Evolutionary conservation across 2,797 vertebrate species (phyloP), one percentile per base, ranked within the genome.

Genomic region (Ctenosaura bakeri): DNA sequence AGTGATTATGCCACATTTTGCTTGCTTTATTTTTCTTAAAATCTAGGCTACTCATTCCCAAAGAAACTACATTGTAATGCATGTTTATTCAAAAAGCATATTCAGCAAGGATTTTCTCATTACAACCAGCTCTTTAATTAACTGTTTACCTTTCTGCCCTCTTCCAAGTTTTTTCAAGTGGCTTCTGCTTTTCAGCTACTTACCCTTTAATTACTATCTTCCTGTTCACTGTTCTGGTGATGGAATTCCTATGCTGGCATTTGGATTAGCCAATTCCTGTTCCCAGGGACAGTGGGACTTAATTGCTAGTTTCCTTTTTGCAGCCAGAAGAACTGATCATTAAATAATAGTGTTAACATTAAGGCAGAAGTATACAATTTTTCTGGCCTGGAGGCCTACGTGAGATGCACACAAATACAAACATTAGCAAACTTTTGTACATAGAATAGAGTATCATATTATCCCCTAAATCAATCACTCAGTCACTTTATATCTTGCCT

Each of bases 151-250:
- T 7, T 16, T 80, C 13, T 42, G 1, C 3, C 35, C 82, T 71
- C 50, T 64, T 82, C 73, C 29, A 69, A 32, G 59, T 5, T 62
- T 83, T 88, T 52, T 26, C 35, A 88, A 80, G 50, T 22, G 24
- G 3, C 46, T 66, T 66, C 56, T 79, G 59, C 13, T 78, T 74
- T 74, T 83, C 87, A 74, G 38, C 56, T 64, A 83, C 42, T 79
- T 32, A 50, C 71, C 22, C 71, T 76, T 86, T 83, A 76, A 83
- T 80, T 86, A 18, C 24, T 59, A 29, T 29, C 74, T 83, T 83
- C 32, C 42, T 83, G 42, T 83, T 88, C 38, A 71, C 22, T 38
- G n/a, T 71, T 73, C 12, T 46, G 38, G 77, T 54, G 50, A 74
- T 83, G 32, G 29, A 4, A 52, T 52, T 59, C 12, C 20, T 84